Conservation (phyloP, 1,140 invertebrate genomes). For the Elymnias hypermnestra region DNA sequence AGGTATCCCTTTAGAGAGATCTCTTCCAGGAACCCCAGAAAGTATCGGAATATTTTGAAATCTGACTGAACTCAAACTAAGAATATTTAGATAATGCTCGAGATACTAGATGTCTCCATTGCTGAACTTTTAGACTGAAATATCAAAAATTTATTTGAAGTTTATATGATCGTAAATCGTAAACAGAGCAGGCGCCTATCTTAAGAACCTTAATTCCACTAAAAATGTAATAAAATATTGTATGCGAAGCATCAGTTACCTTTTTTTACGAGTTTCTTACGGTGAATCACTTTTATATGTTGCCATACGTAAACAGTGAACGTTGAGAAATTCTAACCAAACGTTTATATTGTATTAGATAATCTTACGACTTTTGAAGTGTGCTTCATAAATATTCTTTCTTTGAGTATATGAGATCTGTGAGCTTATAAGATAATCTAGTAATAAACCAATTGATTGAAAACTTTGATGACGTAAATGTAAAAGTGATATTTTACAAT, state of each 20-base stretch:
- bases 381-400: too few relatives aligned
- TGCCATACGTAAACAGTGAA: conserved; percentile 1
- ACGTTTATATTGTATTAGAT: neutral
- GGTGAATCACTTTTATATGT: neutral
- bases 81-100: too few relatives aligned
- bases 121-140: too few relatives aligned
- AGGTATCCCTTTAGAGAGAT: too few relatives aligned
- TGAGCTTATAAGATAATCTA: too few relatives aligned
- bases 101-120: too few relatives aligned
- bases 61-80: too few relatives aligned
- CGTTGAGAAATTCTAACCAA: neutral
- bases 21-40: too few relatives aligned
- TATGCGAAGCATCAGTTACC: conserved; percentile 19
- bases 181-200: neutral
- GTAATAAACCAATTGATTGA: too few relatives aligned
- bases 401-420: neutral
- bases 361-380: neutral
- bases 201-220: conserved; percentile 12
- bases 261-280: conserved; percentile 14
- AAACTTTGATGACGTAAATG: too few relatives aligned
- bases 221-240: conserved; percentile 25
- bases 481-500: too few relatives aligned
- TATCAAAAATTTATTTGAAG: neutral
- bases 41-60: too few relatives aligned
- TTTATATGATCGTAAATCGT: neutral